phyloP scores from a whole-genome alignment of 2,888 invertebrate genomes.

The Falcaria lacertinaria region DNA sequence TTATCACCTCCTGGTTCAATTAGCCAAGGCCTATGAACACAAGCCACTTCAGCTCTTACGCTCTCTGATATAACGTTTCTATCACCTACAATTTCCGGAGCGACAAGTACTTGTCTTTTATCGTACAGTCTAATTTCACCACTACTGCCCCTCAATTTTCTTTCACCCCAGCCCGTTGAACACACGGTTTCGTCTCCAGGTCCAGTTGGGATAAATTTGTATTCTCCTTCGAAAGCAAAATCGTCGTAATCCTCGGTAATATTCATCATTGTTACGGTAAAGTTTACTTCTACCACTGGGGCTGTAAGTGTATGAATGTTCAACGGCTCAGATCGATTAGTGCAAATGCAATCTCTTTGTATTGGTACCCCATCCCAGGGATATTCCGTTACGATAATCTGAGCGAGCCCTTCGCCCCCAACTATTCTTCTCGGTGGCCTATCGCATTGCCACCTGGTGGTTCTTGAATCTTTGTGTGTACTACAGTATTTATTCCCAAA shows the following conservation, averaged over 20 bases:
- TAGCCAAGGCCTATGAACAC: constrained; percentile 88
- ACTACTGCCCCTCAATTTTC: constrained; percentile 84
- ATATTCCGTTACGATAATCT: constrained; percentile 83
- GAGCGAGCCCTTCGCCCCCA: constrained; percentile 77
- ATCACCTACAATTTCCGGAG: constrained; percentile 69
- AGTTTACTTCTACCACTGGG: constrained; percentile 85
- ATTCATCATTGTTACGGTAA: constrained; percentile 88
- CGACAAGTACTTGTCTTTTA: constrained; percentile 69
- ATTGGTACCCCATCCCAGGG: constrained; percentile 85
- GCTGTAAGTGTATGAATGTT: constrained; percentile 84
- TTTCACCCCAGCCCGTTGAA: constrained; percentile 82
- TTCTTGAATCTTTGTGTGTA: constrained; percentile 83
- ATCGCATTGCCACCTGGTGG: constrained; percentile 85
- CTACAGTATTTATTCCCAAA: constrained; percentile 85
- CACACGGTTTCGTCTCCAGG: constrained; percentile 81
- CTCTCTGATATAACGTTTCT: constrained; percentile 75
- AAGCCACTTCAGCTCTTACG: constrained; percentile 77
- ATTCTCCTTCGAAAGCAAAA: constrained; percentile 88
- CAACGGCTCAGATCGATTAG: constrained; percentile 83
- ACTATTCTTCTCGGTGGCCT: constrained; percentile 65
- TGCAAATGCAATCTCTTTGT: constrained; percentile 86
- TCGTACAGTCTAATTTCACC: constrained; percentile 86
- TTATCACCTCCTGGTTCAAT: constrained; percentile 88
- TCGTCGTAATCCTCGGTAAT: constrained; percentile 89
- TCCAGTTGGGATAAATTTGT: constrained; percentile 81